Base-by-base conservation (phyloP, 2,113 vertebrate species). In the Candoia aspera region DNA sequence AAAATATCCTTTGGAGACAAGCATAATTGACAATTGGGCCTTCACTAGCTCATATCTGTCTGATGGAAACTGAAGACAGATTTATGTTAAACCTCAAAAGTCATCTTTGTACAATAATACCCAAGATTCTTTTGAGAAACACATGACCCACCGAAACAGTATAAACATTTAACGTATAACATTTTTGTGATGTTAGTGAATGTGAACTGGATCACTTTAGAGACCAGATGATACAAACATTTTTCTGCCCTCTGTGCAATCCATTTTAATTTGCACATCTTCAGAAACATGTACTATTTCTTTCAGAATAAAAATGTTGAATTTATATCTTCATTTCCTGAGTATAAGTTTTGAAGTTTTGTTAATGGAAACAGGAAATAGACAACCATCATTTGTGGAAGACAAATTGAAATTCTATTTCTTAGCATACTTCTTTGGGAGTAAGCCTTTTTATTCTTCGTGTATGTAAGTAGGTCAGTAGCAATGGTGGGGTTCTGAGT, bases 1-100 rank as follows among this genome's bases (percentile, higher is more conserved):
- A 21, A 19, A 91, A 29, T 91, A 94, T 89, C 42, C 84, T 90
- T 59, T 11, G 42, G 37, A 93, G 33, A 58, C 26, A 68, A n/a
- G 60, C 91, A 8, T 93, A 90, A 92, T 83, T 92, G 92, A 33
- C n/a, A 88, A 0, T 0, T 19, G 55, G 60, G 79, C 8, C 37
- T 90, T 62, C 29, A 68, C 58, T 53, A 88, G 55, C 62, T 92
- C n/a, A 13, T 58, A 11, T 90, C 95, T 0, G 0, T 93, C 84
- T 87, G 6, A 93, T 90, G 3, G 57, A 53, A 19, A 85, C 84
- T 10, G 19, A 59, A n/a, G 37, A 37, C 79, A 90, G 13, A 90
- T 90, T 54, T 23, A 93, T 83, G 90, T 58, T 42, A 6, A 12
- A 42, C 86, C 37, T 87, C 10, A 46, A 49, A 87, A 55, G 64